Conservation (phyloP, 2,113 vertebrate species). For the Neolamprologus tretocephalus region DNA sequence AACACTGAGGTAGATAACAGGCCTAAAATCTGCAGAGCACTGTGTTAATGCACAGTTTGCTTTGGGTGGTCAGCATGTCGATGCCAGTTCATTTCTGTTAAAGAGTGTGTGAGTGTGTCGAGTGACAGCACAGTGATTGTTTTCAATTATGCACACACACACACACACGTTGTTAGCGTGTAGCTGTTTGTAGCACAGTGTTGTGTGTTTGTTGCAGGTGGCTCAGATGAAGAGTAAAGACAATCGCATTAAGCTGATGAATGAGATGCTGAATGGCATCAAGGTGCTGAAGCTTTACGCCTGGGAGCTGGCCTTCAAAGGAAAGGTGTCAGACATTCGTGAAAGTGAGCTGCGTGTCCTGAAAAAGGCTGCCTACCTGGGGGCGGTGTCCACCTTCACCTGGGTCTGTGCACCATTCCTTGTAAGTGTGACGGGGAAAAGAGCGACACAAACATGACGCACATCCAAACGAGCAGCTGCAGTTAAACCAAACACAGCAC, state of each 20-base stretch:
- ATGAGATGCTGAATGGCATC: slow-evolving; percentile 94
- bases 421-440: slow-evolving; percentile 72
- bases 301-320: slow-evolving; percentile 93
- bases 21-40: accelerated
- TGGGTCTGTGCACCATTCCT: slow-evolving; percentile 97
- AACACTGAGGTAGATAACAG: not conserved
- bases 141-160: not conserved
- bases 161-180: not conserved
- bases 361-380: slow-evolving; percentile 88
- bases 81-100: not conserved
- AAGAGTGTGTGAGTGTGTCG: not conserved
- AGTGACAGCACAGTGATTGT: not conserved
- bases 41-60: not conserved
- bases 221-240: slow-evolving; percentile 98
- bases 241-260: slow-evolving; percentile 95
- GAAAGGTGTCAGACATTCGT: slow-evolving; percentile 85
- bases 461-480: not conserved
- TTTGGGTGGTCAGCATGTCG: not conserved
- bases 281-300: slow-evolving; percentile 96
- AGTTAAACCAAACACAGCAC: not conserved
- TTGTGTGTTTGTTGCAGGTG: slow-evolving; percentile 67
- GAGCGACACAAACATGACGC: not conserved
- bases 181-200: not conserved
- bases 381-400: slow-evolving; percentile 87
- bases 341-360: slow-evolving; percentile 88